These are phyloP conservation scores for Andrena minutula DNA, from an alignment of 2,888 invertebrate genomes.

Conservation along the genomic window DNA sequence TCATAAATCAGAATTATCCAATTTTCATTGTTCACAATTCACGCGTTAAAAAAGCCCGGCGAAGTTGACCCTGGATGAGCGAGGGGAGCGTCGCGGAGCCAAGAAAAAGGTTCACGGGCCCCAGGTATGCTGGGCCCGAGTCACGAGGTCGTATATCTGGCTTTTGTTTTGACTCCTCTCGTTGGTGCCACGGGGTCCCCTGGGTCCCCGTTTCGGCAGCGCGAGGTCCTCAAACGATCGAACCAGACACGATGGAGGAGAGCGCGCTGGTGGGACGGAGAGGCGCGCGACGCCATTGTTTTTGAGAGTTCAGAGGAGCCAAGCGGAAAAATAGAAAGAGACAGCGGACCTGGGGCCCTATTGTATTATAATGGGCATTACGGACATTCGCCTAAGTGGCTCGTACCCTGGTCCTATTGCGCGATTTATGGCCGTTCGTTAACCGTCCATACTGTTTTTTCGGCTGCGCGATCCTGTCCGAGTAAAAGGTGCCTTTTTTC, in stretches of 20 bases:
- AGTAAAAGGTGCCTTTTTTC: not conserved
- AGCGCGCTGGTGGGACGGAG: constrained; percentile 41
- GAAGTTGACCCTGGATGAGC: constrained; percentile 46
- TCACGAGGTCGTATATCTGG: constrained; percentile 77
- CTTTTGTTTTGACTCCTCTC: constrained; percentile 76
- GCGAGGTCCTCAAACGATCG: constrained; percentile 46
- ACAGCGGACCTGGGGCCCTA: constrained; percentile 69
- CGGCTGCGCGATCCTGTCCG: constrained; percentile 14
- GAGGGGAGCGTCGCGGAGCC: constrained; percentile 15
- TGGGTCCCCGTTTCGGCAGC: constrained; percentile 60
- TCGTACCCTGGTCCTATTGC: constrained; percentile 73
- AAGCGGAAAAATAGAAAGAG: constrained; percentile 22
- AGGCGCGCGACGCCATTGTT: constrained; percentile 71
- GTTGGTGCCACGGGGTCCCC: constrained; percentile 47
- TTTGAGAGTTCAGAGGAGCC: constrained; percentile 71
- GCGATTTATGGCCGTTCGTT: constrained; percentile 81
- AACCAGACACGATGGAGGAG: constrained; percentile 37
- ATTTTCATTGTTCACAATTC: constrained; percentile 48
- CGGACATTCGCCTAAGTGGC: constrained; percentile 75
- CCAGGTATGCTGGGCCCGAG: constrained; percentile 71
- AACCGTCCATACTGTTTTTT: constrained; percentile 65
- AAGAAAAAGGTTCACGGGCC: constrained; percentile 44
- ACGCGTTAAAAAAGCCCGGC: constrained; percentile 17
- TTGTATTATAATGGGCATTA: constrained; percentile 83
- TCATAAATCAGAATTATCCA: constrained; percentile 40